Percentiles rank a stretch among this genome's conserved stretches.
These are phyloP conservation scores for Ceratotherium simum DNA, from an alignment of 2,113 vertebrate genomes.

Conservation along the genomic window DNA sequence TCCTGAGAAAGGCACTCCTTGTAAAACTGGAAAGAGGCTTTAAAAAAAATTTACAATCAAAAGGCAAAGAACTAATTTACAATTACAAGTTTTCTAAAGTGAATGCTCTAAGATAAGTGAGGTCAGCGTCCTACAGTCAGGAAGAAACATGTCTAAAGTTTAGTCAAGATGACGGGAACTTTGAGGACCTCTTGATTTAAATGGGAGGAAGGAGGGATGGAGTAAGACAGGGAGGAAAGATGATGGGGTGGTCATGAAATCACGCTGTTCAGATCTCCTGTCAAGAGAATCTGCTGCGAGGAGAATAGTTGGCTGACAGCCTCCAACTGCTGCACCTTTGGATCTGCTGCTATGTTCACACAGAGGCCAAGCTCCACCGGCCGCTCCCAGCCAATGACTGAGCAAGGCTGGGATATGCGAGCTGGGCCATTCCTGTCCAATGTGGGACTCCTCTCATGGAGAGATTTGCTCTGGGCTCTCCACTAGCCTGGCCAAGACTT, in stretches of 20 bases:
- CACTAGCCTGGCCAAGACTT: too few species aligned
- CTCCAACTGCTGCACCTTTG: background rate
- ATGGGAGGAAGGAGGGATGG: background rate
- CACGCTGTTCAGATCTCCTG: background rate
- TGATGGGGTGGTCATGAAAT: background rate
- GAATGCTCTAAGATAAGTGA: background rate
- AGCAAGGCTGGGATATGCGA: too few species aligned
- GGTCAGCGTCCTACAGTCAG: background rate
- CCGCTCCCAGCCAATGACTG: background rate
- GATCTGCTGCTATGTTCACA: background rate
- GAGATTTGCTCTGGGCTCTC: background rate
- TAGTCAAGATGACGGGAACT: background rate
- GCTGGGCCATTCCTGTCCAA: background rate
- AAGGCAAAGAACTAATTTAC: background rate
- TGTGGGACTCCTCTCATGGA: background rate
- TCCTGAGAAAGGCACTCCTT: background rate
- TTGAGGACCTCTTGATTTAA: background rate
- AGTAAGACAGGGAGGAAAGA: background rate
- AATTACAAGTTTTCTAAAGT: background rate
- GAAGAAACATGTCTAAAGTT: background rate
- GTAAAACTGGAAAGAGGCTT: background rate
- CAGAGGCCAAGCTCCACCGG: background rate
- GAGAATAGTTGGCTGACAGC: background rate
- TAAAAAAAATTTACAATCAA: background rate
- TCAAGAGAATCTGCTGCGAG: background rate